Percentiles rank a stretch among this genome's conserved stretches.
phyloP scores from a whole-genome alignment of 2,113 vertebrate species.

The Aptenodytes forsteri region DNA sequence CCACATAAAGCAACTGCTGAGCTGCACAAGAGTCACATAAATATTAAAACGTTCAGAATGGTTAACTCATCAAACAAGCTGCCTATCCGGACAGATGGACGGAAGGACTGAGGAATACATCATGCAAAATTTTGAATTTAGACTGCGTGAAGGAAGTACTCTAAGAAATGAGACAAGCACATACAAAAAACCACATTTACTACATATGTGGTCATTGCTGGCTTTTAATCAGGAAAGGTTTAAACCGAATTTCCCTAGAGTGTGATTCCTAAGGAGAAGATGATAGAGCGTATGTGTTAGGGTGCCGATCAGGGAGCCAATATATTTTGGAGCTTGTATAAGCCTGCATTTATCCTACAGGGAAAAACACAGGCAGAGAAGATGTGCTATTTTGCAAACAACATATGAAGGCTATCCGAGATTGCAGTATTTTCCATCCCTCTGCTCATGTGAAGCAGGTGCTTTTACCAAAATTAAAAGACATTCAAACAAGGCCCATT shows the following conservation, averaged over 20 bases:
- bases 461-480: constrained; percentile 26
- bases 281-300: constrained; percentile 3
- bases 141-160: not conserved
- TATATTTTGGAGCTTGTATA: constrained; percentile 38
- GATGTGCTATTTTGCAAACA: constrained; percentile 57
- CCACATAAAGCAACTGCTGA: constrained; percentile 40
- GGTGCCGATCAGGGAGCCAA: constrained; percentile 41
- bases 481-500: not conserved
- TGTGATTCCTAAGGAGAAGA: constrained; percentile 36
- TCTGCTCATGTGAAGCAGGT: not conserved
- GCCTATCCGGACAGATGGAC: constrained; percentile 58
- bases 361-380: constrained; percentile 20
- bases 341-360: not conserved
- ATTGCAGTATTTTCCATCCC: not conserved
- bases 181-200: not conserved
- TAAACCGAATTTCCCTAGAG: constrained; percentile 40
- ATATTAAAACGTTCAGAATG: constrained; percentile 44
- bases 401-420: constrained; percentile 4
- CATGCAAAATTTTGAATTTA: constrained; percentile 42
- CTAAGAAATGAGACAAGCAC: constrained; percentile 15
- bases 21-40: constrained; percentile 41
- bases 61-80: constrained; percentile 38
- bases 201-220: constrained; percentile 27
- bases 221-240: constrained; percentile 49
- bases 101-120: constrained; percentile 50